These are phyloP conservation scores for Microtus montanus DNA, from an alignment of 2,113 vertebrate genomes.

Conservation along the genomic window DNA sequence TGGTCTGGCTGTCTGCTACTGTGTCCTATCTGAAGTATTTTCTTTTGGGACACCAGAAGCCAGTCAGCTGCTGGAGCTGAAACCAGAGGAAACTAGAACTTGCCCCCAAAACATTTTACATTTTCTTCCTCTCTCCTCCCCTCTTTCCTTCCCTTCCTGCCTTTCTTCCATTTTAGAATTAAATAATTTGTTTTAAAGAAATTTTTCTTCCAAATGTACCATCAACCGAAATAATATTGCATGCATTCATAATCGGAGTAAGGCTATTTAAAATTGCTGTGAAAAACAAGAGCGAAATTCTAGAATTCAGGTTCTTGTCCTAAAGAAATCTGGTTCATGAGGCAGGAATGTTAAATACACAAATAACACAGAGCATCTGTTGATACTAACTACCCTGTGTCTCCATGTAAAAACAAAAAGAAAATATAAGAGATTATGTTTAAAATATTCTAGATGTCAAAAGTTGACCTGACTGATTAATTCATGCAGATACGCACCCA, in stretches of 20 bases:
- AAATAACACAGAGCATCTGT: not conserved
- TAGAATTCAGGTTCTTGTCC: slow-evolving; percentile 52
- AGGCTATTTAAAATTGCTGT: slow-evolving; percentile 38
- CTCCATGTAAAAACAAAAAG: slow-evolving; percentile 6
- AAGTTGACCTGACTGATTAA: not conserved
- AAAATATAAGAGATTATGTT: not conserved
- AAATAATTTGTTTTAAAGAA: slow-evolving; percentile 75
- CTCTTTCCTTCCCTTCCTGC: not conserved
- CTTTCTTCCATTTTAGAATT: slow-evolving; percentile 5
- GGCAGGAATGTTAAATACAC: slow-evolving; percentile 53
- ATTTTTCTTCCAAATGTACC: slow-evolving; percentile 48
- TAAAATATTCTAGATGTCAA: slow-evolving; percentile 3
- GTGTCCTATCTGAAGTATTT: not conserved
- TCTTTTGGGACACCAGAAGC: not conserved
- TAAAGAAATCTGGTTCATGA: slow-evolving; percentile 44
- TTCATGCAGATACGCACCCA: not conserved
- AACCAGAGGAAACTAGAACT: not conserved
- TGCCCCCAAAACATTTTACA: not conserved
- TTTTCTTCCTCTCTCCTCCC: not conserved
- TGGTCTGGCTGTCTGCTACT: not conserved
- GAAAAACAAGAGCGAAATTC: slow-evolving; percentile 51
- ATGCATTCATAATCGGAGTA: not conserved
- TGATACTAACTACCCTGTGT: not conserved
- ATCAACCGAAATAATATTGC: slow-evolving; percentile 51
- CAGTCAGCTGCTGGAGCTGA: not conserved